phyloP scores from a whole-genome alignment of 2,113 vertebrate species.

The Oenanthe melanoleuca region DNA sequence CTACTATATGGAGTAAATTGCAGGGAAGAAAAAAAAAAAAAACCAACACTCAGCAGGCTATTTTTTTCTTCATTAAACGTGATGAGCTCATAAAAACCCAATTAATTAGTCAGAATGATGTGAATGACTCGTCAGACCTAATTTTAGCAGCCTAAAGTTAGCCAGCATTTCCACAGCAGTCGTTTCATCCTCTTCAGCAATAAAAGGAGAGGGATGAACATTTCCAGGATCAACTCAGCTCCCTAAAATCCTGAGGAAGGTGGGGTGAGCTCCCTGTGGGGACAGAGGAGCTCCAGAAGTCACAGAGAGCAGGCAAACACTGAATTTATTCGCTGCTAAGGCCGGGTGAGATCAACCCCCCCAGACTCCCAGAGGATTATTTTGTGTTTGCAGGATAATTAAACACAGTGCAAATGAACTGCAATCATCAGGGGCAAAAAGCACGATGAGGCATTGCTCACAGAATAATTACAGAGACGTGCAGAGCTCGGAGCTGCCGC shows the following conservation, averaged over 20 bases:
- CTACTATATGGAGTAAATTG: not conserved
- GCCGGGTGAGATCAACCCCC: not conserved
- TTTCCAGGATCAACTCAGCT: not conserved
- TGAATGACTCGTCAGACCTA: slow-evolving; percentile 41
- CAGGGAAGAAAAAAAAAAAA: not conserved
- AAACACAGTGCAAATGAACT: not conserved
- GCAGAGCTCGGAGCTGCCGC: not conserved
- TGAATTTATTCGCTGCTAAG: not conserved
- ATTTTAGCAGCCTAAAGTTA: slow-evolving; percentile 47
- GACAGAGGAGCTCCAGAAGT: not conserved
- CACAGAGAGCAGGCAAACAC: not conserved
- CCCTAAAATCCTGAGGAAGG: not conserved
- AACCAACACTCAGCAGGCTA: not conserved
- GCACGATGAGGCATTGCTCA: not conserved
- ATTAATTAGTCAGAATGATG: slow-evolving; percentile 51
- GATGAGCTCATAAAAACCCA: slow-evolving; percentile 27
- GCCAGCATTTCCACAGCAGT: slow-evolving; percentile 16
- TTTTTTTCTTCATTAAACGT: slow-evolving; percentile 24
- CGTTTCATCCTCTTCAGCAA: not conserved
- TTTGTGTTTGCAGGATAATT: not conserved
- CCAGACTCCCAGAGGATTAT: not conserved
- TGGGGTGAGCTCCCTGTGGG: not conserved
- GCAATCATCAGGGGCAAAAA: not conserved
- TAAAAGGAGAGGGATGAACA: not conserved
- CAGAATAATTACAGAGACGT: not conserved